These are phyloP conservation scores for Zonotrichia leucophrys DNA, from an alignment of 2,113 vertebrate species.

Conservation along the genomic window DNA sequence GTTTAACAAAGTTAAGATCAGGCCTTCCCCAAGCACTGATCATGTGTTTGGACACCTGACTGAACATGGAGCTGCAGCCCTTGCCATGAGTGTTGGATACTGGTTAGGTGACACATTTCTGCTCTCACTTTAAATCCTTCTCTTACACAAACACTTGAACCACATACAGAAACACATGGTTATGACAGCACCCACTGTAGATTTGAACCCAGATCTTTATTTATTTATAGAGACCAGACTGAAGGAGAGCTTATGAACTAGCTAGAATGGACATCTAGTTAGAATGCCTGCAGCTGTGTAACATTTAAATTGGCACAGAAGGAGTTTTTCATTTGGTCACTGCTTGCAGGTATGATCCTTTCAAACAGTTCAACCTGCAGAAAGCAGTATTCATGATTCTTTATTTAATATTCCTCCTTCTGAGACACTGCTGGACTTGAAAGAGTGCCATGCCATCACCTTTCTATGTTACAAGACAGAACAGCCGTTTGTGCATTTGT, in stretches of 20 bases:
- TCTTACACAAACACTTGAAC: background rate
- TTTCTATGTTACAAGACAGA: background rate
- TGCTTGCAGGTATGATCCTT: background rate
- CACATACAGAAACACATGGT: background rate
- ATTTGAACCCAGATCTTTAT: background rate
- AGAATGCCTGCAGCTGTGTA: background rate
- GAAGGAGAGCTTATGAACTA: background rate
- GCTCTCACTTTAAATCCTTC: background rate
- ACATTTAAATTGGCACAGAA: background rate
- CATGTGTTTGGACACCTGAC: background rate
- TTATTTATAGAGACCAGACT: background rate
- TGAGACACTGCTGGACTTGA: background rate
- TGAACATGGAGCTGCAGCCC: background rate
- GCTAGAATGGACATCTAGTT: background rate
- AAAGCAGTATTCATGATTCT: background rate
- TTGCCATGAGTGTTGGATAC: background rate
- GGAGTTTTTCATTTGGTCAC: background rate
- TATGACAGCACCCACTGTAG: background rate
- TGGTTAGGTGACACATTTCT: background rate
- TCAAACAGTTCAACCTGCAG: background rate
- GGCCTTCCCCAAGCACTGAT: background rate
- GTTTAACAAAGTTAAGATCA: background rate
- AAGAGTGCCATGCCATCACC: background rate
- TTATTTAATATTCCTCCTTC: background rate
- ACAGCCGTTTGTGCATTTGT: background rate